Conservation (phyloP, 2,113 vertebrate genomes). For the Telmatochromis brachygnathus region DNA sequence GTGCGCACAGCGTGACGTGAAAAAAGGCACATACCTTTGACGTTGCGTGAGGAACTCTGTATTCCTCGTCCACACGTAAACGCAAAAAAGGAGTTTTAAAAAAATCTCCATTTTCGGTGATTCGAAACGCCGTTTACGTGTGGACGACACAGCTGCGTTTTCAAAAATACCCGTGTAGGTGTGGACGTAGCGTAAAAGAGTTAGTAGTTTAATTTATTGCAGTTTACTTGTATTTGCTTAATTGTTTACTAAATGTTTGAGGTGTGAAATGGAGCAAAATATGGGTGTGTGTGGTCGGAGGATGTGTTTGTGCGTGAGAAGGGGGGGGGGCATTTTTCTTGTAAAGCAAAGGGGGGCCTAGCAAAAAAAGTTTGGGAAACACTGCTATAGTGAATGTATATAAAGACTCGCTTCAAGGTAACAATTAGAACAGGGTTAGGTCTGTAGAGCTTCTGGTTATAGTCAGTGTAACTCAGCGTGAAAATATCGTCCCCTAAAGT, state of each 20-base stretch:
- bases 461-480: not conserved
- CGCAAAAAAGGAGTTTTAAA: too few relatives aligned
- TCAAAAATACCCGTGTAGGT: not conserved
- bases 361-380: not conserved
- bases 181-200: rapidly evolving
- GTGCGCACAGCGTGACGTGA: rapidly evolving
- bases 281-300: not conserved
- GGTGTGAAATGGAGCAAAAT: not conserved
- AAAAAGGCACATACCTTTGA: rapidly evolving
- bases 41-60: rapidly evolving
- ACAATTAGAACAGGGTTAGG: not conserved
- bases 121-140: rapidly evolving
- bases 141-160: rapidly evolving
- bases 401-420: not conserved
- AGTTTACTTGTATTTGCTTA: not conserved
- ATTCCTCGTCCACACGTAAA: rapidly evolving
- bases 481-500: too few relatives aligned
- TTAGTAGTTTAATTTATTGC: too few relatives aligned
- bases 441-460: not conserved
- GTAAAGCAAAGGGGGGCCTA: not conserved
- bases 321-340: not conserved
- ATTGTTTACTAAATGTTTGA: not conserved
- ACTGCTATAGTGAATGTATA: not conserved
- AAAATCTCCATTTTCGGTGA: rapidly evolving
- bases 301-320: not conserved